Base-by-base conservation (phyloP, 1,140 invertebrate species). In the Drosophila funebris region DNA sequence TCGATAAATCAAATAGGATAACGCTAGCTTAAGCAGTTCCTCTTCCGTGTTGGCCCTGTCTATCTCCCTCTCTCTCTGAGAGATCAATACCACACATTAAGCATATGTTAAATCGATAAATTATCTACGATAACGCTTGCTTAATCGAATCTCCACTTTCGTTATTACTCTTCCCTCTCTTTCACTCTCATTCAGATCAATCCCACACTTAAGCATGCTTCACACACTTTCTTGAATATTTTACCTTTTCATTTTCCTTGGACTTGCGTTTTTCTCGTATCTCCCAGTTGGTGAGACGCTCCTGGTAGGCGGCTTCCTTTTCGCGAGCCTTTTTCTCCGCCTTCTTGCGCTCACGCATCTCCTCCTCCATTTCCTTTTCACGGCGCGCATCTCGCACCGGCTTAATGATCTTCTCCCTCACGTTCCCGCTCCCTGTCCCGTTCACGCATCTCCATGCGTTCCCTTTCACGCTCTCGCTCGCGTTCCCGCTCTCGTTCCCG, bases 261-360 rank as follows among this genome's bases (percentile, higher is more conserved):
- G 95, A 93, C 92, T 98, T 98, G 79, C 98, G 96, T 27, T 97
- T 94, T 93, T 99, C 99, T 58, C 98, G 93, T 0, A 94, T 94
- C 93, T 99, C 98, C 98, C 98, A 99, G 68, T 95, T 95, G 60
- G 96, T 94, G 8, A 93, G 93, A 82, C 95, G 93, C 92, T 97
- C 96, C 92, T 99, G 97, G 93, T 99, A 99, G 11, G 97, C 96
- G 9, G 96, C 95, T 93, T 99, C 98, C 92, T 98, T 98, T 91
- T 99, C 98, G 16, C 97, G 92, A 0, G 97, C 95, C 92, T 97
- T 95, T 91, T 98, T 95, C 87, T 99, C 98, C 14, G 96, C 93
- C 83, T 98, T 96, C 85, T 97, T 97, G 85, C 96, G 95, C 87
- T 99, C 97, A 60, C 97, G 95, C 2, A 95, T 93, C 91, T 99